These are phyloP conservation scores for Biston betularia DNA, from an alignment of 2,888 invertebrate species.

Conservation along the genomic window DNA sequence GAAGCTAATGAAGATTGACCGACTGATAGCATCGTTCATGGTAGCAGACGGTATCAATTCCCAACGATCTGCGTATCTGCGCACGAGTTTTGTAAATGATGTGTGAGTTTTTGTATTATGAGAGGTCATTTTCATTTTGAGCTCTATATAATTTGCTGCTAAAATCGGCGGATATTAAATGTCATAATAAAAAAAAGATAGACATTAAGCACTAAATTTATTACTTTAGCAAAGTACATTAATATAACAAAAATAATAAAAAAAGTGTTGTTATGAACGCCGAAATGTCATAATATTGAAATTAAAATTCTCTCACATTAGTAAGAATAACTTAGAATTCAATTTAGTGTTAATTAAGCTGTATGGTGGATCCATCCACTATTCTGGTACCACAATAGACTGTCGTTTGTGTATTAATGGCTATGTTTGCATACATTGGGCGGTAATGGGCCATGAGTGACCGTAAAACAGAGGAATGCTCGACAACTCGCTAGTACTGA, in stretches of 20 bases:
- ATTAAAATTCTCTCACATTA: slow-evolving; percentile 6
- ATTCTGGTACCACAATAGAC: slow-evolving; percentile 23
- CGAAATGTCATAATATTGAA: slow-evolving; percentile 20
- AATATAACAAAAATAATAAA: not conserved
- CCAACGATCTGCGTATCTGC: too few species aligned
- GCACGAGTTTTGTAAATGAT: too few species aligned
- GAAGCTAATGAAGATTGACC: too few species aligned
- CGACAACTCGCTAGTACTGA: not conserved
- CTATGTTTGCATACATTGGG: slow-evolving; percentile 26
- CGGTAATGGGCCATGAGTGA: slow-evolving; percentile 14
- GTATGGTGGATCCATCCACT: slow-evolving; percentile 8
- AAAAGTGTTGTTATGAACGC: not conserved
- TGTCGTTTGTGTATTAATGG: slow-evolving; percentile 23
- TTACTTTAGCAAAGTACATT: not conserved
- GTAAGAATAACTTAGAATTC: slow-evolving; percentile 5
- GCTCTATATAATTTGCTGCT: too few species aligned
- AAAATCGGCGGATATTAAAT: too few species aligned
- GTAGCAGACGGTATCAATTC: too few species aligned
- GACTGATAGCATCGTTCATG: too few species aligned
- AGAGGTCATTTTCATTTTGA: too few species aligned
- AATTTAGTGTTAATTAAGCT: slow-evolving; percentile 20
- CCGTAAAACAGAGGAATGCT: slow-evolving; percentile 17
- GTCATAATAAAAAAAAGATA: too few species aligned
- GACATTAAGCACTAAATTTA: not conserved
- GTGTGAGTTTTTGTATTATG: too few species aligned